Conservation (phyloP, 2,113 vertebrate species). For the Prunella himalayana region DNA sequence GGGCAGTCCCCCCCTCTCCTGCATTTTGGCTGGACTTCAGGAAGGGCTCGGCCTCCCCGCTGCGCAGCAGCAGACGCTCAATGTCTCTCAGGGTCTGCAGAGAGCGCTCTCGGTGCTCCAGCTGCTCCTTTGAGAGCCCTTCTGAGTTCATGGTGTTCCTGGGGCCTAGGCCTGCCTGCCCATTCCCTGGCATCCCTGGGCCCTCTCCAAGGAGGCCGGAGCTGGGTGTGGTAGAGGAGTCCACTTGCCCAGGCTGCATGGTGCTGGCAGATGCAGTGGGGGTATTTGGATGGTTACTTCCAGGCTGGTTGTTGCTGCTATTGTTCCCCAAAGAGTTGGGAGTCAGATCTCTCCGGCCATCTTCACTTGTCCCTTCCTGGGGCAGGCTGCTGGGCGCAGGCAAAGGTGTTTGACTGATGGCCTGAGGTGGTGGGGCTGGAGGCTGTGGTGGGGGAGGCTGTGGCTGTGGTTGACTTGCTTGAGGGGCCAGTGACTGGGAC, state of each 20-base stretch:
- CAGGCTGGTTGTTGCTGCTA: constrained; percentile 55
- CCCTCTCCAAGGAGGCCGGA: constrained; percentile 63
- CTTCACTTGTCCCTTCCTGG: constrained; percentile 67
- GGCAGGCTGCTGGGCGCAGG: constrained; percentile 8
- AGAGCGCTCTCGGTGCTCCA: constrained; percentile 94
- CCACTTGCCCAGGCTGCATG: constrained; percentile 65
- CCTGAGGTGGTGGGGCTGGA: constrained; percentile 50
- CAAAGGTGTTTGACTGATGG: constrained; percentile 59
- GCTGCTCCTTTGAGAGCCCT: constrained; percentile 92
- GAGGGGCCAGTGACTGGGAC: constrained; percentile 74
- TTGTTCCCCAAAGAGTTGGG: constrained; percentile 77
- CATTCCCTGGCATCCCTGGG: constrained; percentile 55
- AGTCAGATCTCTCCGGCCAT: constrained; percentile 70
- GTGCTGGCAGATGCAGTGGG: constrained; percentile 46
- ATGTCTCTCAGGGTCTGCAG: constrained; percentile 95
- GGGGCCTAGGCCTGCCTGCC: constrained; percentile 60
- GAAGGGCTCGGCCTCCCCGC: constrained; percentile 74
- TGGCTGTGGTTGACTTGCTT: constrained; percentile 63
- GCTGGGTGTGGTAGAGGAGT: background rate
- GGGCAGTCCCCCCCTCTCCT: constrained; percentile 47
- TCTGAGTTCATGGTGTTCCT: constrained; percentile 72
- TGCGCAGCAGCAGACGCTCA: constrained; percentile 87
- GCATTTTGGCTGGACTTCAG: constrained; percentile 62
- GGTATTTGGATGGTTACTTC: constrained; percentile 72
- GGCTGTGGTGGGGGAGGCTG: constrained; percentile 66